phyloP scores from a whole-genome alignment of 2,888 invertebrate species.

The Sipha maydis region DNA sequence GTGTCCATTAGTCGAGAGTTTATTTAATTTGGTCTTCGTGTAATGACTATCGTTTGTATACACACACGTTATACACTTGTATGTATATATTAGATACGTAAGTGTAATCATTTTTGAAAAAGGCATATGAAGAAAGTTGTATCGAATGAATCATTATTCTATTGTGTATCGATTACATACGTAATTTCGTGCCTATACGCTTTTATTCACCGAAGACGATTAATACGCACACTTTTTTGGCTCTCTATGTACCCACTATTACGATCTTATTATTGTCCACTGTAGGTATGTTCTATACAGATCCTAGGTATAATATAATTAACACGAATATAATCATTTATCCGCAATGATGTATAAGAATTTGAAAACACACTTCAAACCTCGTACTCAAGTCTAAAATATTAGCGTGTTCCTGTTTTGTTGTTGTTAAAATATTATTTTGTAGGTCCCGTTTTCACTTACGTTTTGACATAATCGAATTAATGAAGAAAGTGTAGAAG shows the following conservation, averaged over 20 bases:
- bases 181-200: not conserved
- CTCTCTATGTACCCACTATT: not conserved
- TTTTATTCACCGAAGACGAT: not conserved
- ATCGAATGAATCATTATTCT: not conserved
- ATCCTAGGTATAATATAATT: not conserved
- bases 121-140: not conserved
- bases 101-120: not conserved
- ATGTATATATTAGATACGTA: not conserved
- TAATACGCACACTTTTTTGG: not conserved
- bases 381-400: no score
- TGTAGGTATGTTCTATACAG: not conserved
- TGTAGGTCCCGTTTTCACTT: no score
- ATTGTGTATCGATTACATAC: conserved; percentile 12
- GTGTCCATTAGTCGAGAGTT: not conserved
- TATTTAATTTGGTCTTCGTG: not conserved
- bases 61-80: no score
- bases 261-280: not conserved
- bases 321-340: no score
- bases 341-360: no score
- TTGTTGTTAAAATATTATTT: no score
- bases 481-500: no score
- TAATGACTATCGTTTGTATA: not conserved
- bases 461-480: no score
- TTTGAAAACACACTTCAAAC: no score
- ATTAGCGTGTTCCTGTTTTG: no score